Base-by-base conservation (phyloP, 2,113 vertebrate genomes). In the Dissostichus mawsoni region DNA sequence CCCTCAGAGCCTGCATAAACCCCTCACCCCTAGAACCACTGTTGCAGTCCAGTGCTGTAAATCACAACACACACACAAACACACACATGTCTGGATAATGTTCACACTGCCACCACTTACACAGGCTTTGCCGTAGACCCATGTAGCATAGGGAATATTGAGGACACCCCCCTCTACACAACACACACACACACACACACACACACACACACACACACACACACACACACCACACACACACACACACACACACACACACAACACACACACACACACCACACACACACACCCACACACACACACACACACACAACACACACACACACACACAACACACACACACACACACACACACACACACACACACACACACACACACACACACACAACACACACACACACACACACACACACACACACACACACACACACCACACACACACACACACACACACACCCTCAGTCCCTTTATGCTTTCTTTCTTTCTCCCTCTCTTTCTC, bases 1-100 rank as follows among this genome's bases (percentile, higher is more conserved):
- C 94, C 93, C 86, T 88, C 93, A 91, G 94, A 93, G 89, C 93
- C 89, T 84, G 89, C 94, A 95, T 91, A 93, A 80, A 66, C 33
- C 77, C 41, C 87, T 92, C 90, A 69, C 76, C 92, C 94, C 82
- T 11, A 4, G 53, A 92, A 92, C 94, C 93, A 83, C 90, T 85
- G 87, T 92, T 94, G 92, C 92, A 85, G 94, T 75, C 89, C 86
- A 0, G 4, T 51, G 88, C 90, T 92, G 91, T 96, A 95, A 96
- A 96, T 96, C 95, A 72, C 81, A 82, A 36, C 33, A 36, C 33
- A 25, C 33, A 36, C 33, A 36, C 33, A 36, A 5, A 41, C 36
- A 41, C 8, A 41, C 36, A n/a, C 33, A 93, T 3, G 93, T 94
- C 93, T 92, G 84, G 90, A 91, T 81, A 91, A 91, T 65, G 93